These are phyloP conservation scores for Bombus pyrosoma DNA, from an alignment of 1,140 invertebrate genomes.

Conservation along the genomic window DNA sequence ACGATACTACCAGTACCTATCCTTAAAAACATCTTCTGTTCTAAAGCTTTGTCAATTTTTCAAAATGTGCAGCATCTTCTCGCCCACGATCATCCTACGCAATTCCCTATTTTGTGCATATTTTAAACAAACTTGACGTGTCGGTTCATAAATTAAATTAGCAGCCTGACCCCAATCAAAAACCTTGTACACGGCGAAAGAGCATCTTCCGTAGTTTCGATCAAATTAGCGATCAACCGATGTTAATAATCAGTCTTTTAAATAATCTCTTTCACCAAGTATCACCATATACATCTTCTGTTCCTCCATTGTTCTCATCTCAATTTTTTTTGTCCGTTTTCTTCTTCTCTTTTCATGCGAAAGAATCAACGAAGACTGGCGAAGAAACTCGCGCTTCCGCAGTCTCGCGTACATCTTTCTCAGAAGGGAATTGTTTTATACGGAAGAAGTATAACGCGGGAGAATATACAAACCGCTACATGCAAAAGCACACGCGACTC, in stretches of 20 bases:
- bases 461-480: conserved; percentile 41
- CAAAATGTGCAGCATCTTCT: background rate
- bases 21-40: background rate
- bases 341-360: background rate
- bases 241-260: background rate
- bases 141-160: no score
- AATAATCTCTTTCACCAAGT: background rate
- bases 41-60: background rate
- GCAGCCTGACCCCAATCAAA: no score
- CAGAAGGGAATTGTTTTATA: conserved; percentile 41
- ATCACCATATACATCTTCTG: no score
- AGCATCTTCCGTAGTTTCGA: no score
- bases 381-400: conserved; percentile 32
- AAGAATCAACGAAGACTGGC: background rate
- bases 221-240: no score
- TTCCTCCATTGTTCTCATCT: background rate
- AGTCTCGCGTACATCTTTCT: conserved; percentile 24
- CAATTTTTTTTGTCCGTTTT: background rate
- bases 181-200: no score
- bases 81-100: no score
- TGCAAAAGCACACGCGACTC: conserved; percentile 50
- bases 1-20: background rate
- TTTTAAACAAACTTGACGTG: no score
- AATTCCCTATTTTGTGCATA: no score
- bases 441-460: conserved; percentile 30